Base-by-base conservation (phyloP, 2,888 invertebrate species). In the Strigamia crassipes region DNA sequence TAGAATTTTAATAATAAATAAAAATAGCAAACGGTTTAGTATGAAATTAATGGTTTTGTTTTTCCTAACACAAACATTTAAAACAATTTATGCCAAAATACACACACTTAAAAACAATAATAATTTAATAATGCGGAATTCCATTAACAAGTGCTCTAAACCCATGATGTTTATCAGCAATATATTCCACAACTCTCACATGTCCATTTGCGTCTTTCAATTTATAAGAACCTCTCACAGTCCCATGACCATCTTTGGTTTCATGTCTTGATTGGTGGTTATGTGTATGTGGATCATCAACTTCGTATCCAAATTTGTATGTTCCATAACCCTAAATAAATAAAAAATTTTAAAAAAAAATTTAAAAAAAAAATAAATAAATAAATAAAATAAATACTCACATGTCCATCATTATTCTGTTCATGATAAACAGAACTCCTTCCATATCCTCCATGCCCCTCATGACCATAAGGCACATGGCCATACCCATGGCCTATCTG, bases 261-360 rank as follows among this genome's bases (percentile, higher is more conserved):
- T 81, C 81, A 38, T 81, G 81, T 27, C 81, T 73, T 38, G 81
- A 81, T 27, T 81, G 81, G 8, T 73, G 78, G 27, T 81, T 81
- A 27, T 81, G 77, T 10, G 77, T 73, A 27, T 81, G 78, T 13
- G 77, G 77, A 46, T 81, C 81, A 42, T 81, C 27, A 23, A 81
- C 56, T n/a, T 81, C 81, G n/a, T 81, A 81, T 9, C 81, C 81
- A 31, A 81, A 81, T 31, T 81, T 81, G 81, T 81, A 81, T 13
- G 78, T 78, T 1, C 81, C 81, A 46, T 81, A 46, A 78, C 81
- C 81, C 81, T 81, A 42, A 27, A 41, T n/a, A 13, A 38, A 38
- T 56, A n/a, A 34, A 42, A 79, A 79, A 27, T 31, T 3, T 41
- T n/a, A 10, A 4, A 18, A 38, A 1, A 41, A 13, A 41, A n/a